Evolutionary conservation across 2,797 vertebrate species (phyloP).

Genomic region (Okamejei kenojei): DNA sequence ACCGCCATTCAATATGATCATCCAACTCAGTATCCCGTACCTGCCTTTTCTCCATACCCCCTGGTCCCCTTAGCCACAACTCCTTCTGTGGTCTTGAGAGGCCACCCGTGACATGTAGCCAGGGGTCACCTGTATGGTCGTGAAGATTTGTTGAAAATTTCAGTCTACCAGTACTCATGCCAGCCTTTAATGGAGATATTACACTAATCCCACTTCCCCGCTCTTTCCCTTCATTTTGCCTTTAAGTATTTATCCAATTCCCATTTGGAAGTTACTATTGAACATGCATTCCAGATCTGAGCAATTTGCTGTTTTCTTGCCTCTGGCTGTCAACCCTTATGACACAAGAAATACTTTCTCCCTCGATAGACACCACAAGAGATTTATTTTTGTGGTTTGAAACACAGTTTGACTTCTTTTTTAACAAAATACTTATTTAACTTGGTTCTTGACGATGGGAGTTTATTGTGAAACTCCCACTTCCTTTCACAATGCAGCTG

Average conservation of each 20-base stretch:
- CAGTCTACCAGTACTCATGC: neutral
- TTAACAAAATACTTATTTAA: neutral
- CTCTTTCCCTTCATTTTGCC: neutral
- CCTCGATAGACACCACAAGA: neutral
- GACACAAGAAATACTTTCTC: neutral
- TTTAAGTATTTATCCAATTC: neutral
- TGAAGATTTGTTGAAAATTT: no score
- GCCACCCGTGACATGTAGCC: no score
- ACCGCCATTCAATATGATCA: no score
- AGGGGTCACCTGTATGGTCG: no score
- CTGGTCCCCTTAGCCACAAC: no score
- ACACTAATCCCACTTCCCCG: neutral
- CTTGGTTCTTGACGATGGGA: neutral
- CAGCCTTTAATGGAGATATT: neutral
- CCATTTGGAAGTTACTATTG: neutral
- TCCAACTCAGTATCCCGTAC: no score
- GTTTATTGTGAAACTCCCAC: neutral
- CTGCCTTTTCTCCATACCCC: no score
- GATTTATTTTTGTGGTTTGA: neutral
- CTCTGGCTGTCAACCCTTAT: neutral
- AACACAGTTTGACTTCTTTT: neutral
- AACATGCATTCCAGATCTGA: neutral
- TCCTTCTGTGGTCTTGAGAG: no score
- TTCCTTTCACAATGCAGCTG: neutral
- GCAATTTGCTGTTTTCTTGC: neutral